Evolutionary conservation across 2,888 invertebrate genomes (phyloP).

Genomic region (Lasioglossum vierecki): DNA sequence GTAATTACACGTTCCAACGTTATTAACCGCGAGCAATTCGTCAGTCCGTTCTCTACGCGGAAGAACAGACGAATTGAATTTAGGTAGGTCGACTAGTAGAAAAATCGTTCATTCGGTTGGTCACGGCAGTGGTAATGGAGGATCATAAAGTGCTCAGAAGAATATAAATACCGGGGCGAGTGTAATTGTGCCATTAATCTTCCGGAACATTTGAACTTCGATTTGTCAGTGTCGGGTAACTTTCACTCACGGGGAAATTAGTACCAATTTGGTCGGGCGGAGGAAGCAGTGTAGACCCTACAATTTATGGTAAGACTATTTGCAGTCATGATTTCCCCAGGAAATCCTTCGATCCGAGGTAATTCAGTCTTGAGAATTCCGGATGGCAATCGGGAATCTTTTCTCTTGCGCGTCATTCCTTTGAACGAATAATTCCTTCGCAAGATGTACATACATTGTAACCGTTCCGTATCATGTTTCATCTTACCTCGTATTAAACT

Average conservation of each 20-base stretch:
- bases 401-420: background rate
- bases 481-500: background rate
- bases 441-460: background rate
- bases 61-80: background rate
- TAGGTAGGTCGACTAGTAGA: background rate
- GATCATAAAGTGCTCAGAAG: background rate
- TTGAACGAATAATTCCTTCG: background rate
- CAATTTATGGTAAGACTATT: conserved; percentile 33
- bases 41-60: background rate
- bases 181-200: conserved; percentile 2
- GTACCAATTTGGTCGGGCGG: conserved; percentile 4
- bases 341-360: conserved; percentile 47
- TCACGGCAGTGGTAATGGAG: background rate
- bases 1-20: too few relatives aligned
- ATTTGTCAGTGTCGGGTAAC: conserved; percentile 30
- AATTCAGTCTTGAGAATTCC: conserved; percentile 28
- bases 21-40: background rate
- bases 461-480: background rate
- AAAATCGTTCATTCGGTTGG: background rate
- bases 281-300: conserved; percentile 21
- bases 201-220: background rate
- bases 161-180: background rate
- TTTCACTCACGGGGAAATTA: conserved; percentile 35
- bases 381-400: background rate
- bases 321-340: conserved; percentile 44